These are phyloP conservation scores for Doryteuthis pealeii DNA, from an alignment of 1,140 invertebrate species.

Conservation along the genomic window DNA sequence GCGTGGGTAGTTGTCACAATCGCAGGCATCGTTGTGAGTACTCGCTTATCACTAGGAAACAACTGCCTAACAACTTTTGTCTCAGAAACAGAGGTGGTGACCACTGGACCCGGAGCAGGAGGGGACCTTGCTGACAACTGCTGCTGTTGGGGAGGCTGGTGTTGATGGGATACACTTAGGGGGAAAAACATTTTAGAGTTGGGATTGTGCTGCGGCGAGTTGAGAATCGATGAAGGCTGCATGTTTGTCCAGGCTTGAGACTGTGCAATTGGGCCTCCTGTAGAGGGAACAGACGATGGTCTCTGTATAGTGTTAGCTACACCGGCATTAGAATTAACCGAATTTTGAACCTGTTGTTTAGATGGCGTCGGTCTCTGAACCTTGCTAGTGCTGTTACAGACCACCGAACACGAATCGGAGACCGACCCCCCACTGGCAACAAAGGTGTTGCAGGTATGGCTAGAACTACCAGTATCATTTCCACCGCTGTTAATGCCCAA, in stretches of 20 bases:
- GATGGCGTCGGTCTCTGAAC: slow-evolving; percentile 8
- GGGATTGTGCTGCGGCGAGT: slow-evolving; percentile 30
- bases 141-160: slow-evolving; percentile 62
- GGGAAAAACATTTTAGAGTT: background rate
- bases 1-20: slow-evolving; percentile 26
- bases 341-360: slow-evolving; percentile 16
- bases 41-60: slow-evolving; percentile 64
- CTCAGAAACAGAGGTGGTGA: slow-evolving; percentile 4
- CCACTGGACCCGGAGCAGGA: slow-evolving; percentile 41
- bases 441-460: background rate
- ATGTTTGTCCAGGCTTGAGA: background rate
- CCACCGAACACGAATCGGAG: slow-evolving; percentile 54
- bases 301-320: slow-evolving; percentile 9
- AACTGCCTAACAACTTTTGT: slow-evolving; percentile 63
- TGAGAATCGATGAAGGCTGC: background rate
- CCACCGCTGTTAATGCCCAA: background rate
- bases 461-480: background rate
- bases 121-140: slow-evolving; percentile 68
- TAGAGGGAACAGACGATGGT: slow-evolving; percentile 3
- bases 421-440: background rate
- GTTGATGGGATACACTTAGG: slow-evolving; percentile 23
- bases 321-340: slow-evolving; percentile 18
- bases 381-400: slow-evolving; percentile 28
- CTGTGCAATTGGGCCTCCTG: background rate
- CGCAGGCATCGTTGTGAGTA: background rate